Percentiles rank a stretch among this genome's conserved stretches.
phyloP scores from a whole-genome alignment of 2,888 invertebrate genomes.

The Oscheius myriophilus region DNA sequence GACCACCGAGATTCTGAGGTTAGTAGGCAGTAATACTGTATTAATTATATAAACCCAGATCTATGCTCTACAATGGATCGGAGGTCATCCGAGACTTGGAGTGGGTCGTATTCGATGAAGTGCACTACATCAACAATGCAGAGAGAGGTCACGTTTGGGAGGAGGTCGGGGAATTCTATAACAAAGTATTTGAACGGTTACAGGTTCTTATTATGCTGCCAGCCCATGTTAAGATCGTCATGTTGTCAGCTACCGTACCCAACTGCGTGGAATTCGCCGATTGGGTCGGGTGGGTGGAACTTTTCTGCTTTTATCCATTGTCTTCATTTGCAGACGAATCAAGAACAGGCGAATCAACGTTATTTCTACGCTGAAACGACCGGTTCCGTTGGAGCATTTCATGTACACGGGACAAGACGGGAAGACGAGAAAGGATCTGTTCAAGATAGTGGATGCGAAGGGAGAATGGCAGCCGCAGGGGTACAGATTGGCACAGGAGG shows the following conservation, averaged over 20 bases:
- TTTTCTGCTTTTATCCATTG: background rate
- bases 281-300: conserved; percentile 75
- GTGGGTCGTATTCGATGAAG: conserved; percentile 98
- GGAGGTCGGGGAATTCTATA: conserved; percentile 75
- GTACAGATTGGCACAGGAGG: conserved; percentile 47
- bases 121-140: conserved; percentile 96
- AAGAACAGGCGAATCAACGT: conserved; percentile 86
- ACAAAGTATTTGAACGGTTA: background rate
- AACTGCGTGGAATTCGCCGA: conserved; percentile 92
- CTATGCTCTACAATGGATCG: conserved; percentile 92
- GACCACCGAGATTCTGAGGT: conserved; percentile 95
- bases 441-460: conserved; percentile 81
- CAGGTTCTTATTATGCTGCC: conserved; percentile 89
- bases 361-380: conserved; percentile 89
- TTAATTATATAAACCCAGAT: conserved; percentile 72
- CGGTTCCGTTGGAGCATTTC: conserved; percentile 93
- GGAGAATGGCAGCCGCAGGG: conserved; percentile 77
- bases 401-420: conserved; percentile 74
- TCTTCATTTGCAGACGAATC: conserved; percentile 71
- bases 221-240: conserved; percentile 91
- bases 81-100: conserved; percentile 94
- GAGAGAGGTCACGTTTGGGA: conserved; percentile 99
- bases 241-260: conserved; percentile 97
- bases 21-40: background rate
- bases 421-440: conserved; percentile 69